Base-by-base conservation (phyloP, 1,140 invertebrate genomes). In the Stegodyphus mimosarum region DNA sequence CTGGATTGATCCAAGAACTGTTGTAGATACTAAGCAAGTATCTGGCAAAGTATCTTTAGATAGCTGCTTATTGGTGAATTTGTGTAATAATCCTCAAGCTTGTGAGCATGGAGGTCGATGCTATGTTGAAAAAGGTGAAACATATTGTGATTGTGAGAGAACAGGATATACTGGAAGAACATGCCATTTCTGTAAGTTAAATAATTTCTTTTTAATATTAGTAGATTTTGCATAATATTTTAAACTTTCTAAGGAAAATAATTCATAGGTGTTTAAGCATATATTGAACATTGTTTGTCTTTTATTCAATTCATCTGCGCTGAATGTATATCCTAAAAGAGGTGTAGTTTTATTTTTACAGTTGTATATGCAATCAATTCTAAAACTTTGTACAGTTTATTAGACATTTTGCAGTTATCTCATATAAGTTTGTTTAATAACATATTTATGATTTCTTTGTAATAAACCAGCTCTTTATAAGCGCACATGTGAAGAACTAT, bases 91-190 rank as follows among this genome's bases (percentile, higher is more conserved):
- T 79, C 95, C 95, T 0, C 96, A 96, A 87, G 96, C 96, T 64
- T 98, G 96, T 89, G 95, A 98, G 89, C 96, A 98, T 89, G 95
- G 94, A 5, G 96, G 96, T 0, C 94, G 95, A 88, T 98, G 96
- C 90, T 95, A 95, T 11, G 95, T 97, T 0, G 94, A 97, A 90
- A 87, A 87, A 63, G 95, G 97, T 87, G 92, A 94, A 76, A 93
- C 97, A 15, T 94, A 94, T 6, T 98, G 97, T 89, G 95, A 98
- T 88, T 98, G 97, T 90, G 94, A 93, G 15, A 94, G 94, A 73
- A 97, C 95, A 7, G 96, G 91, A n/a, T 93, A 93, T 88, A 95
- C 95, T 66, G 97, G 97, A 53, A 95, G 95, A 89, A 97, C 97
- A 89, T 98, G 97, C 88, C 96, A 98, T 89, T 98, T 98, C 89